phyloP scores from a whole-genome alignment of 2,797 vertebrate species.

The Galaxias olidus region DNA sequence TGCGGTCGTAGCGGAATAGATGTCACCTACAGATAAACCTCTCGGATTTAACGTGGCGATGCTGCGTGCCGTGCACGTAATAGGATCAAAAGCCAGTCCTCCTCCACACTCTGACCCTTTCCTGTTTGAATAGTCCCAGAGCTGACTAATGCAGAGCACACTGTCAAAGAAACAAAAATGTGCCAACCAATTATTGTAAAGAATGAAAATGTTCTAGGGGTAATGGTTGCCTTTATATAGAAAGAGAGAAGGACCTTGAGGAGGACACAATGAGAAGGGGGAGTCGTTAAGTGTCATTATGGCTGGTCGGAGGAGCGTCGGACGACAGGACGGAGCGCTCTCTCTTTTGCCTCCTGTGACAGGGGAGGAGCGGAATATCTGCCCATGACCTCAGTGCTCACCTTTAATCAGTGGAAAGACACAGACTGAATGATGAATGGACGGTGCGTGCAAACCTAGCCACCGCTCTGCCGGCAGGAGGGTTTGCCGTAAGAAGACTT shows the following conservation, averaged over 20 bases:
- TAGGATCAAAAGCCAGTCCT: slow-evolving; percentile 30
- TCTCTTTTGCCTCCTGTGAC: neutral
- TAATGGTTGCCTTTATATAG: slow-evolving; percentile 60
- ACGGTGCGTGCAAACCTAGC: neutral
- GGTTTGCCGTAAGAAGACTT: neutral
- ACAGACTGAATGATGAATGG: neutral
- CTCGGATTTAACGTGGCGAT: neutral
- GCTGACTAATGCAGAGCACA: slow-evolving; percentile 47
- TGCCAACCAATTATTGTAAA: slow-evolving; percentile 63
- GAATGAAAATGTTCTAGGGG: slow-evolving; percentile 60
- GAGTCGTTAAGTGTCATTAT: slow-evolving; percentile 62
- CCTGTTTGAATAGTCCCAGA: slow-evolving; percentile 2
- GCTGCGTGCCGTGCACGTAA: neutral
- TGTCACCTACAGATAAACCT: neutral
- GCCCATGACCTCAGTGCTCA: neutral
- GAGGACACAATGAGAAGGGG: slow-evolving; percentile 23
- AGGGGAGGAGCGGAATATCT: neutral
- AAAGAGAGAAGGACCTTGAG: slow-evolving; percentile 3
- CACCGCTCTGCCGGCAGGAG: neutral
- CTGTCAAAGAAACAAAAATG: slow-evolving; percentile 45
- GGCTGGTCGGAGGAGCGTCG: slow-evolving; percentile 26
- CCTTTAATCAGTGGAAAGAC: neutral
- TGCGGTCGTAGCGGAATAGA: no score
- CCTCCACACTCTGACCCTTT: neutral
- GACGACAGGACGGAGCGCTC: slow-evolving; percentile 36